Percentiles rank a stretch among this genome's conserved stretches.
Evolutionary conservation across 1,140 invertebrate species (phyloP).

Genomic region (Triops longicaudatus): DNA sequence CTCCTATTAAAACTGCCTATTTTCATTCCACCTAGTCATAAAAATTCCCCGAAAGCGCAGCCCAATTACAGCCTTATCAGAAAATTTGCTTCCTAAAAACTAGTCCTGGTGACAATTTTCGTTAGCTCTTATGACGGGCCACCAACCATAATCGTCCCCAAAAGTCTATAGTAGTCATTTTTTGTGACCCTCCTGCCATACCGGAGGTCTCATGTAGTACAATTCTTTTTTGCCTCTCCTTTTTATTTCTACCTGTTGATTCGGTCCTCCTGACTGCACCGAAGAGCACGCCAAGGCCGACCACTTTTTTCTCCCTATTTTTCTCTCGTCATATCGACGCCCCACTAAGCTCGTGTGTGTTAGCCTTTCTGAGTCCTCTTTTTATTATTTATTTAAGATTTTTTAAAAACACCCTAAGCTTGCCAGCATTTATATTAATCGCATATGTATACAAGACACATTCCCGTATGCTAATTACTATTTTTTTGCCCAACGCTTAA

Average conservation of each 20-base stretch:
- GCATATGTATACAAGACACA: no score
- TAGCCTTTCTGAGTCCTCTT: not conserved
- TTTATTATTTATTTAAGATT: not conserved
- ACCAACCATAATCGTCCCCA: no score
- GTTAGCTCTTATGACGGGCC: not conserved
- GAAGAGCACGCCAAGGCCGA: constrained; percentile 5
- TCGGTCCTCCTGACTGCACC: not conserved
- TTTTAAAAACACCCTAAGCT: not conserved
- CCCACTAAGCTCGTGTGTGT: not conserved
- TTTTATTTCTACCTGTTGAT: not conserved
- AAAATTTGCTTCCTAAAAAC: no score
- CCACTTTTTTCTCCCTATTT: not conserved
- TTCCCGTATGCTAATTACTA: not conserved
- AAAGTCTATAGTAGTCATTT: no score
- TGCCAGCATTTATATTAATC: no score
- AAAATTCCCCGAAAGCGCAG: no score
- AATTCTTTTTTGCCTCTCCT: not conserved
- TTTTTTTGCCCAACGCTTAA: not conserved
- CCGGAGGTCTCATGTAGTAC: not conserved
- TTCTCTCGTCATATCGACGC: not conserved
- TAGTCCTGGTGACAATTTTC: no score
- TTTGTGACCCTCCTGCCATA: not conserved
- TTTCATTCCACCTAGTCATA: no score
- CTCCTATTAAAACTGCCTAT: no score
- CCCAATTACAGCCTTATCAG: no score